Percentiles rank a stretch among this genome's conserved stretches.
These are phyloP conservation scores for Batillaria attramentaria DNA, from an alignment of 1,140 invertebrate species.

Conservation along the genomic window DNA sequence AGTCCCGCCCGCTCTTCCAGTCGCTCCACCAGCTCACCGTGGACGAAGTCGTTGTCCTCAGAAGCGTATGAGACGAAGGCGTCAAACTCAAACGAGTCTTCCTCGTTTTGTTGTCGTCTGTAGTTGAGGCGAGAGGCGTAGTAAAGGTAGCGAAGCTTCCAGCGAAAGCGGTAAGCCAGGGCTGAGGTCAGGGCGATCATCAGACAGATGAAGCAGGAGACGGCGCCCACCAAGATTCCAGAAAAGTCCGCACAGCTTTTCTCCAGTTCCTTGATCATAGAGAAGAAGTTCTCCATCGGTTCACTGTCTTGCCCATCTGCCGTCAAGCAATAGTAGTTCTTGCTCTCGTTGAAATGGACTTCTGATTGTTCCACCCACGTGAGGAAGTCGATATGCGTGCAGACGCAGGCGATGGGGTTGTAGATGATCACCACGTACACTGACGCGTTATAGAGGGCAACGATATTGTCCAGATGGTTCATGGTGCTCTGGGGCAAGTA, in stretches of 20 bases:
- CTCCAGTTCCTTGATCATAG: conserved; percentile 29
- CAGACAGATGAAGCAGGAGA: conserved; percentile 15
- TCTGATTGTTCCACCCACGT: conserved; percentile 38
- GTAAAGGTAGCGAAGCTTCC: conserved; percentile 43
- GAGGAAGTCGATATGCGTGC: conserved; percentile 42
- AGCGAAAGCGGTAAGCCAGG: conserved; percentile 33
- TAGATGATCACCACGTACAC: conserved; percentile 32
- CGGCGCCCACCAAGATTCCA: conserved; percentile 27
- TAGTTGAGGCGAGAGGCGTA: conserved; percentile 33
- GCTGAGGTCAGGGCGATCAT: conserved; percentile 25
- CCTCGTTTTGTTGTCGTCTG: not conserved
- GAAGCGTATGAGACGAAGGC: conserved; percentile 53
- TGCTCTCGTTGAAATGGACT: not conserved
- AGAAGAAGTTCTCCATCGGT: conserved; percentile 9
- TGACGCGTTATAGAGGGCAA: not conserved
- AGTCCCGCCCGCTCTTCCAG: conserved; percentile 39
- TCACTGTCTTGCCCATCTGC: conserved; percentile 18
- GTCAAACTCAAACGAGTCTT: conserved; percentile 41
- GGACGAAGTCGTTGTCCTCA: conserved; percentile 43
- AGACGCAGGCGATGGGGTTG: conserved; percentile 43
- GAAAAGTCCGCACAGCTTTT: conserved; percentile 34
- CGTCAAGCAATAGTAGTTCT: conserved; percentile 33
- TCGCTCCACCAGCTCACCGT: conserved; percentile 27
- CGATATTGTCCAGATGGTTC: conserved; percentile 10
- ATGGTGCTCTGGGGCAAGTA: conserved; percentile 1